Evolutionary conservation across 2,888 invertebrate species (phyloP).

Genomic region (Amphipyra tragopoginis): DNA sequence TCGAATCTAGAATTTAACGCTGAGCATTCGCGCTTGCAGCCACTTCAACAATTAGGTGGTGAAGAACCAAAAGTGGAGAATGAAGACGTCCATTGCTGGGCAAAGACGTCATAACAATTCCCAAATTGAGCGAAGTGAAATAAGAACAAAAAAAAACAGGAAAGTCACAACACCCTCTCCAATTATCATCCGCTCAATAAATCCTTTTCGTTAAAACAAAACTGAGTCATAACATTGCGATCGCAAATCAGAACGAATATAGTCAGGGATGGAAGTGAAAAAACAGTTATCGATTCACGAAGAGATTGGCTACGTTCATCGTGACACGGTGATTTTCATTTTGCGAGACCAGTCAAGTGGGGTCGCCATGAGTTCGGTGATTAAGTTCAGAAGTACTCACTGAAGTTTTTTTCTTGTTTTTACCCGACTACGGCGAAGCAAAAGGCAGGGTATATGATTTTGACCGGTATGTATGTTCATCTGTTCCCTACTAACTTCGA

Average conservation of each 20-base stretch:
- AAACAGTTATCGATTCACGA: conserved; percentile 61
- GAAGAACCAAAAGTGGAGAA: too few relatives aligned
- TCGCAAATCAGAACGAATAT: conserved; percentile 21
- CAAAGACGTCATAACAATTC: too few relatives aligned
- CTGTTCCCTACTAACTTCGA: too few relatives aligned
- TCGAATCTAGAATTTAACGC: too few relatives aligned
- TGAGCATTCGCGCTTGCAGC: too few relatives aligned
- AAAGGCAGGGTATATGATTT: too few relatives aligned
- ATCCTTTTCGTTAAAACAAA: background rate
- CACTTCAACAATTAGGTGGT: too few relatives aligned
- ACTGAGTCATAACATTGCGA: conserved; percentile 17
- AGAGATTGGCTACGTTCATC: conserved; percentile 63
- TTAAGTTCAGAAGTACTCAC: background rate
- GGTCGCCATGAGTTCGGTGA: conserved; percentile 43
- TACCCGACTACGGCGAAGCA: too few relatives aligned
- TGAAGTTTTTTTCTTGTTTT: too few relatives aligned
- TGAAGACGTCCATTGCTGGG: too few relatives aligned
- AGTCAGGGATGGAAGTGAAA: conserved; percentile 25
- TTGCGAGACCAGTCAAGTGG: conserved; percentile 52
- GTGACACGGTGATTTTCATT: conserved; percentile 68
- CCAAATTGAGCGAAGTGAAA: too few relatives aligned
- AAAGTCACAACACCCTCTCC: background rate
- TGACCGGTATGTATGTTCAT: too few relatives aligned
- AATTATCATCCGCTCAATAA: background rate
- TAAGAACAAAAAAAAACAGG: background rate